phyloP scores from a whole-genome alignment of 2,888 invertebrate genomes.

The Congeria kusceri region DNA sequence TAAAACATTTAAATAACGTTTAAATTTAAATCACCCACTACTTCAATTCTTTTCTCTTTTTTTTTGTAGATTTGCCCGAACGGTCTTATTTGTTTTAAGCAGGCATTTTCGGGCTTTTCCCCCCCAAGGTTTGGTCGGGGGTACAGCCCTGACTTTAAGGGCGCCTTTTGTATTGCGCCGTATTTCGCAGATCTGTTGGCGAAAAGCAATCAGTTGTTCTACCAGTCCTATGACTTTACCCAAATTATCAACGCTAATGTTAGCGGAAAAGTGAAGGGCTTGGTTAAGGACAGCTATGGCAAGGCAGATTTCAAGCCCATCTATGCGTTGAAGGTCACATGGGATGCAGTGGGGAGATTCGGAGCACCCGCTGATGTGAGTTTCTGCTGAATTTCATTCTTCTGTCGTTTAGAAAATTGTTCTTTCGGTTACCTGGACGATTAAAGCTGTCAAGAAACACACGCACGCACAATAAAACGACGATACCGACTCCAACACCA shows the following conservation, averaged over 20 bases:
- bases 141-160: constrained; percentile 8
- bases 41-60: too few species aligned
- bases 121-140: constrained; percentile 14
- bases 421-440: too few species aligned
- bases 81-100: constrained; percentile 41
- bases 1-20: too few species aligned
- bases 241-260: not conserved
- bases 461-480: too few species aligned
- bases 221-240: constrained; percentile 22
- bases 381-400: constrained; percentile 6
- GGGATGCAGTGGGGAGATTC: constrained; percentile 17
- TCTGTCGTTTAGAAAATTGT: too few species aligned
- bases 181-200: constrained; percentile 31
- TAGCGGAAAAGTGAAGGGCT: not conserved
- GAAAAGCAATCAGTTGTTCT: not conserved
- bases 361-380: not conserved
- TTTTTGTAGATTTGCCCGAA: constrained; percentile 43
- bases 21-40: too few species aligned
- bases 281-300: constrained; percentile 15
- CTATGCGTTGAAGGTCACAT: constrained; percentile 34
- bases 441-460: too few species aligned
- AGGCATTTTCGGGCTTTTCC: constrained; percentile 15
- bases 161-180: constrained; percentile 33
- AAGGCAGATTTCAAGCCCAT: constrained; percentile 18
- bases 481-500: too few species aligned